Base-by-base conservation (phyloP, 2,113 vertebrate genomes). In the Hippocampus guttulatus region DNA sequence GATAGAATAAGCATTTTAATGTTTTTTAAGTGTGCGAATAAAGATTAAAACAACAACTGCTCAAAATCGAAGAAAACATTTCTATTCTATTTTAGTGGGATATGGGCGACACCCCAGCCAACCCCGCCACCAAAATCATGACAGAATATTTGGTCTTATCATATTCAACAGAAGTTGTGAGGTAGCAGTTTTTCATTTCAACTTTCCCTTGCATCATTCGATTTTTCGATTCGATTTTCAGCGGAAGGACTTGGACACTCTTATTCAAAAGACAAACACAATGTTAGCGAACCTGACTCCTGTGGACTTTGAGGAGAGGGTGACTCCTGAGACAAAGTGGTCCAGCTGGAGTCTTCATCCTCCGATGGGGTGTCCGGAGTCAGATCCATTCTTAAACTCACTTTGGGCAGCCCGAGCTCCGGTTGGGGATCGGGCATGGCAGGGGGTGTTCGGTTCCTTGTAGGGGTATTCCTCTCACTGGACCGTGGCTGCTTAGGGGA, bases 301-400 rank as follows among this genome's bases (percentile, higher is more conserved):
- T 93, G 92, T 0, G 96, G 95, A 0, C 95, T 95, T 78, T 93
- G 93, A 0, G 91, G 92, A 0, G 96, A 96, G 38, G 96, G 94
- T 0, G 95, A 96, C 85, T 98, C 97, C 67, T 98, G 97, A 25
- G 97, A 99, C 77, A 99, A 82, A 0, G 97, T 98, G 2, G 97
- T 98, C 97, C 97, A 99, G 88, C 97, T 99, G 40, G 97, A 98
- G 80, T 99, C 97, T 84, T 99, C 97, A 27, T 98, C 97, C 92
- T 96, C 90, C 92, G 95, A 91, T 88, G 96, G 82, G 88, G 92
- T 71, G 87, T 95, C 54, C 90, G 93, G 0, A 91, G 94, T 47
- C 92, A 96, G 20, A 63, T 95, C 95, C 23, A 95, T 96, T 86
- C 93, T 98, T 67, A 94, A 94, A 15, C 92, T 95, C 0, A 93